phyloP scores from a whole-genome alignment of 2,113 vertebrate genomes.

The Plecotus auritus region DNA sequence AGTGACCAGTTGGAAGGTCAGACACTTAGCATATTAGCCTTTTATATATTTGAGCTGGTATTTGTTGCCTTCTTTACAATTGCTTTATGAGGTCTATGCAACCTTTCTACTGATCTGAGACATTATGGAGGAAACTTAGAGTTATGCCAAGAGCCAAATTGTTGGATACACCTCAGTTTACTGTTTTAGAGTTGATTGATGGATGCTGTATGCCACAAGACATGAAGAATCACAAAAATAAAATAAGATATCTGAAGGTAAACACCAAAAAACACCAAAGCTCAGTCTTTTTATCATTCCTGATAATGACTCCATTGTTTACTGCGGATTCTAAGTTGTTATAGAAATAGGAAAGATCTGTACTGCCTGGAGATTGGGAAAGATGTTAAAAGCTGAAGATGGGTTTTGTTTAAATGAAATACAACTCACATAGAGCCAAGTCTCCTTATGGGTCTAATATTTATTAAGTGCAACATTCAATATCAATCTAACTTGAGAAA shows the following conservation, averaged over 20 bases:
- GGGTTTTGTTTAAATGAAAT: not conserved
- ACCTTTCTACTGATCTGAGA: not conserved
- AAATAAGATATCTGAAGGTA: not conserved
- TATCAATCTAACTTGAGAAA: not conserved
- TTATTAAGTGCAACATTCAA: not conserved
- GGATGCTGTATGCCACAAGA: not conserved
- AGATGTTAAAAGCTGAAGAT: not conserved
- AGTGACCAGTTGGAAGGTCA: no score
- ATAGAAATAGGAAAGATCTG: not conserved
- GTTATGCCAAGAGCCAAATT: not conserved
- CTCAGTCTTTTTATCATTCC: not conserved
- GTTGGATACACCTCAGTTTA: not conserved
- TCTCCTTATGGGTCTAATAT: not conserved
- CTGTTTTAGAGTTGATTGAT: not conserved
- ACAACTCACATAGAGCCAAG: not conserved
- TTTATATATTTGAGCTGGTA: not conserved
- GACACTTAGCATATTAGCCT: no score
- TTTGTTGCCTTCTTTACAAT: not conserved
- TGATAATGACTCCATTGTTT: not conserved
- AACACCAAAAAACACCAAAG: not conserved
- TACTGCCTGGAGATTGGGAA: not conserved
- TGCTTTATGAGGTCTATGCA: not conserved
- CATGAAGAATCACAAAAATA: slow-evolving; percentile 15
- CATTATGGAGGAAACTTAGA: not conserved
- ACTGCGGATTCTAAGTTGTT: not conserved